Conservation (phyloP, 2,888 invertebrate species). For the Eristalinus sepulchralis region DNA sequence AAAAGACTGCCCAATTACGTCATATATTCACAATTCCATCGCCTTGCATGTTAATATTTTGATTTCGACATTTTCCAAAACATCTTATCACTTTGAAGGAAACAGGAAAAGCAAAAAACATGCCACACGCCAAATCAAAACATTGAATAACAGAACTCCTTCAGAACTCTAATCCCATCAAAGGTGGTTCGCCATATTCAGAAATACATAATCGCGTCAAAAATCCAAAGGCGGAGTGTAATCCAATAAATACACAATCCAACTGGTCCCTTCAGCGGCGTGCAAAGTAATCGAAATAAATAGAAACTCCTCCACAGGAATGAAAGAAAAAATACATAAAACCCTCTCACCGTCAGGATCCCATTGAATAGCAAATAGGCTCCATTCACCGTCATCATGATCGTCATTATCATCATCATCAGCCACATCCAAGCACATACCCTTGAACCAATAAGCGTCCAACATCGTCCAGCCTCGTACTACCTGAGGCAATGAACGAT, state of each 20-base stretch:
- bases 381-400: conserved; percentile 17
- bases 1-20: no score
- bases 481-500: conserved; percentile 70
- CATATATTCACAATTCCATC: no score
- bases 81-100: no score
- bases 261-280: conserved; percentile 18
- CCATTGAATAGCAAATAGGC: conserved; percentile 46
- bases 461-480: conserved; percentile 62
- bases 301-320: conserved; percentile 25
- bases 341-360: conserved; percentile 32
- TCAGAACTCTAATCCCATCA: neutral
- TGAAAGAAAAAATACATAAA: conserved; percentile 1
- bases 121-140: neutral
- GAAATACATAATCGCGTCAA: neutral
- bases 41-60: no score
- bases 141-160: neutral
- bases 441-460: conserved; percentile 71
- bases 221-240: conserved; percentile 36
- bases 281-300: conserved; percentile 18
- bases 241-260: conserved; percentile 23
- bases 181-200: neutral
- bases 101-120: no score
- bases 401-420: conserved; percentile 28
- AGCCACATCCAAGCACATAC: conserved; percentile 59
- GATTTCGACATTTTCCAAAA: no score